These are phyloP conservation scores for Hirtodrosophila histrioides DNA, from an alignment of 2,888 invertebrate genomes.

Conservation along the genomic window DNA sequence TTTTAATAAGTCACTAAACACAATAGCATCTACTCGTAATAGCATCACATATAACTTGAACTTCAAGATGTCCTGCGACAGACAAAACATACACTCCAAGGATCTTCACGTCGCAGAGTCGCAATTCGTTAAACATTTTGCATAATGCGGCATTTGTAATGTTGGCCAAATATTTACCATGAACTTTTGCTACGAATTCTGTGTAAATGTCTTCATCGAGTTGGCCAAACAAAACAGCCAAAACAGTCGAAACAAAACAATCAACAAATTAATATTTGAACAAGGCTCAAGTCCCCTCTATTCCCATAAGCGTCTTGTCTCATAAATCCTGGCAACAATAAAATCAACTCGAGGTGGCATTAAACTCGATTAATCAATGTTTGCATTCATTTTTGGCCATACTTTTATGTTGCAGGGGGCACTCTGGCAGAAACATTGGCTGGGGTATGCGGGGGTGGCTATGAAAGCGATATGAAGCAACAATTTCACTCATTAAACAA, in stretches of 20 bases:
- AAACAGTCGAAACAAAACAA: slow-evolving; percentile 46
- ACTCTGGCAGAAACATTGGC: too few species aligned
- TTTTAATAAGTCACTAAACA: slow-evolving; percentile 73
- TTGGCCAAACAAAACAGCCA: slow-evolving; percentile 23
- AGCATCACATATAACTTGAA: neutral
- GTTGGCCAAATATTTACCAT: slow-evolving; percentile 62
- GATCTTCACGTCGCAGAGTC: neutral
- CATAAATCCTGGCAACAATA: slow-evolving; percentile 66
- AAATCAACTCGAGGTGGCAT: slow-evolving; percentile 58
- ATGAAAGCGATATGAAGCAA: slow-evolving; percentile 57
- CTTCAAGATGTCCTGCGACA: slow-evolving; percentile 13
- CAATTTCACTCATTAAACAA: slow-evolving; percentile 72
- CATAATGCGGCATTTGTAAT: slow-evolving; percentile 25
- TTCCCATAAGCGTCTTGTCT: slow-evolving; percentile 33
- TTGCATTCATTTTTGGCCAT: slow-evolving; percentile 60
- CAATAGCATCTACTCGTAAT: neutral
- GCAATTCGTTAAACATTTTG: neutral
- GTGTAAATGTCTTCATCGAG: slow-evolving; percentile 10
- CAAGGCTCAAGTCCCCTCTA: slow-evolving; percentile 10
- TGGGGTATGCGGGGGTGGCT: slow-evolving; percentile 1
- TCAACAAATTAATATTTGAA: slow-evolving; percentile 77
- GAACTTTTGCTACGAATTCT: slow-evolving; percentile 33
- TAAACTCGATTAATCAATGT: slow-evolving; percentile 81
- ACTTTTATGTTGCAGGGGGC: neutral
- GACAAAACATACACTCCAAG: slow-evolving; percentile 1